Percentiles rank a stretch among this genome's conserved stretches.
phyloP scores from a whole-genome alignment of 2,113 vertebrate genomes.

The Chionis minor region DNA sequence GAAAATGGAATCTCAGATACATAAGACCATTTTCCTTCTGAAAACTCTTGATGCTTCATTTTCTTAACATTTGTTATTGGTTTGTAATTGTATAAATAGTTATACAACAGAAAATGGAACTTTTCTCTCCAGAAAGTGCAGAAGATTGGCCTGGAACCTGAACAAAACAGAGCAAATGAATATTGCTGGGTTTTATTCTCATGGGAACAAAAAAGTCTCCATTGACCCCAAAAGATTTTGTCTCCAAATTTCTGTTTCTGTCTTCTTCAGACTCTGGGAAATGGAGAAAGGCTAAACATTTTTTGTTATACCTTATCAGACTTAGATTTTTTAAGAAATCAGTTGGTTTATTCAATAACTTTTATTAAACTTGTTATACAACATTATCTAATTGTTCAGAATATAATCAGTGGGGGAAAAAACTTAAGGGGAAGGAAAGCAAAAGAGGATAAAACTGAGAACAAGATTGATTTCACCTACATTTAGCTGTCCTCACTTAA shows the following conservation, averaged over 20 bases:
- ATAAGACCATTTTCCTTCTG: not conserved
- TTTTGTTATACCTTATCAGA: not conserved
- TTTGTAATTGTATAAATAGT: not conserved
- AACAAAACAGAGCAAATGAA: not conserved
- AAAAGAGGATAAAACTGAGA: not conserved
- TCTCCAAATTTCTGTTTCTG: not conserved
- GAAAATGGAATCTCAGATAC: not conserved
- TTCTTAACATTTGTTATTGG: not conserved
- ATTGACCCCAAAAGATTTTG: not conserved
- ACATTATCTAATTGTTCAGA: not conserved
- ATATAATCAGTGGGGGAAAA: not conserved
- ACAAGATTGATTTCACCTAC: not conserved
- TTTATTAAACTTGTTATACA: not conserved
- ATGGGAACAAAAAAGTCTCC: not conserved
- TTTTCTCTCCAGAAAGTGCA: not conserved
- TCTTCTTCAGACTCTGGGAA: not conserved
- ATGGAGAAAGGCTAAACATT: fast-evolving
- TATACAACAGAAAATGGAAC: not conserved
- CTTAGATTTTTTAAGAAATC: not conserved
- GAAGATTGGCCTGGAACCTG: not conserved
- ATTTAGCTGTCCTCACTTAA: slow-evolving; percentile 16
- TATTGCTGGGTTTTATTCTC: not conserved
- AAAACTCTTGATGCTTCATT: not conserved
- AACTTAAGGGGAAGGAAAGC: not conserved
- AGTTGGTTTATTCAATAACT: not conserved